These are phyloP conservation scores for Barbus barbus DNA, from an alignment of 2,113 vertebrate genomes.

Conservation along the genomic window DNA sequence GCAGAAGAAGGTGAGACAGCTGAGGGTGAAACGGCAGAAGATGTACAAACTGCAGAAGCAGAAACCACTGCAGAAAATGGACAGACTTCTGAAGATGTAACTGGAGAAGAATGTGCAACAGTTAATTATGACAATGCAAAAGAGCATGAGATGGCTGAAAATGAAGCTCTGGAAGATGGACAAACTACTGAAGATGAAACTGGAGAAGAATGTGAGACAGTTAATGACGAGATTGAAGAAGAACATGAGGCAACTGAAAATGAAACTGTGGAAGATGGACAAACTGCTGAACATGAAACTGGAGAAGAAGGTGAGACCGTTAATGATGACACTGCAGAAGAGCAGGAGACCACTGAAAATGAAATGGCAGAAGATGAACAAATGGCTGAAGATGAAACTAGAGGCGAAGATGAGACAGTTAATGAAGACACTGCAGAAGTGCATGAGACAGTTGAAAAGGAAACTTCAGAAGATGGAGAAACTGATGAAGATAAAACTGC, in stretches of 20 bases:
- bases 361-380: too few species aligned
- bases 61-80: constrained; percentile 25
- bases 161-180: not conserved
- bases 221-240: not conserved
- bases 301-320: too few species aligned
- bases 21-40: constrained; percentile 1
- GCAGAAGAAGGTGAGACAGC: not conserved
- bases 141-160: constrained; percentile 18
- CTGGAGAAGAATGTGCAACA: constrained; percentile 29
- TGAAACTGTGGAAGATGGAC: too few species aligned
- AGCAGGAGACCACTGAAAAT: too few species aligned
- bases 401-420: too few species aligned
- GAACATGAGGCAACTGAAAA: too few species aligned
- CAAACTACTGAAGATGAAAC: not conserved
- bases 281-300: too few species aligned
- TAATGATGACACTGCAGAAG: too few species aligned
- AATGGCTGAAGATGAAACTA: too few species aligned
- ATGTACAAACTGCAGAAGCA: not conserved
- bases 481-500: not conserved
- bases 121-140: constrained; percentile 25
- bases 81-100: constrained; percentile 17
- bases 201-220: not conserved
- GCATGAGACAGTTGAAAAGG: too few species aligned
- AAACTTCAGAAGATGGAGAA: not conserved
- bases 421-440: too few species aligned